A percentile compares a stretch with the other conserved stretches of the same genome.
Conservation (phyloP, 1,140 invertebrate genomes). For the Drosophila virilis region DNA sequence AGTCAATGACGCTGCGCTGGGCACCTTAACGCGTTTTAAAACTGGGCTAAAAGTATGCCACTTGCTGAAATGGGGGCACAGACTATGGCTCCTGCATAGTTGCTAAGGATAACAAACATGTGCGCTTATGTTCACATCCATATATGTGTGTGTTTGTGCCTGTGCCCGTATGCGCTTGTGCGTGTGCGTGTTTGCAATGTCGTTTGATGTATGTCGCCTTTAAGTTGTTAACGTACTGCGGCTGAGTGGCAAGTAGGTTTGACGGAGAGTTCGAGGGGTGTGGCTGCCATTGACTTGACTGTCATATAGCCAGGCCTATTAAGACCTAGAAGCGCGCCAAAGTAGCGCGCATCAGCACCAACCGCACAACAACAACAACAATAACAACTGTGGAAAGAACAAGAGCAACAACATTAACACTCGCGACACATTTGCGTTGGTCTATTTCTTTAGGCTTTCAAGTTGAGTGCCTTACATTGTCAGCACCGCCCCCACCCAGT, state of each 20-base stretch:
- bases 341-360: constrained; percentile 14
- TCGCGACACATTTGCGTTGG: constrained; percentile 38
- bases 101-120: constrained; percentile 10
- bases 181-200: neutral
- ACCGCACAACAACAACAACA: neutral
- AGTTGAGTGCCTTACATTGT: constrained; percentile 67
- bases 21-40: constrained; percentile 31
- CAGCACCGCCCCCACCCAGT: neutral
- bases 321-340: constrained; percentile 19
- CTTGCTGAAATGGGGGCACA: constrained; percentile 15
- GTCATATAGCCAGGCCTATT: constrained; percentile 44
- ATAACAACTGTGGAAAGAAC: neutral
- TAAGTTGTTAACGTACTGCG: constrained; percentile 16
- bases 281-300: constrained; percentile 17
- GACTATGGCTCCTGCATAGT: neutral
- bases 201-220: constrained; percentile 30
- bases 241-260: constrained; percentile 10
- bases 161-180: neutral
- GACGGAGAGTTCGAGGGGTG: neutral
- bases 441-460: constrained; percentile 69
- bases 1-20: constrained; percentile 22
- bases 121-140: neutral
- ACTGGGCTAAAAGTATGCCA: constrained; percentile 27
- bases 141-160: neutral
- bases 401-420: constrained; percentile 27